Evolutionary conservation across 2,113 vertebrate species (phyloP).

Genomic region (Anolis carolinensis): DNA sequence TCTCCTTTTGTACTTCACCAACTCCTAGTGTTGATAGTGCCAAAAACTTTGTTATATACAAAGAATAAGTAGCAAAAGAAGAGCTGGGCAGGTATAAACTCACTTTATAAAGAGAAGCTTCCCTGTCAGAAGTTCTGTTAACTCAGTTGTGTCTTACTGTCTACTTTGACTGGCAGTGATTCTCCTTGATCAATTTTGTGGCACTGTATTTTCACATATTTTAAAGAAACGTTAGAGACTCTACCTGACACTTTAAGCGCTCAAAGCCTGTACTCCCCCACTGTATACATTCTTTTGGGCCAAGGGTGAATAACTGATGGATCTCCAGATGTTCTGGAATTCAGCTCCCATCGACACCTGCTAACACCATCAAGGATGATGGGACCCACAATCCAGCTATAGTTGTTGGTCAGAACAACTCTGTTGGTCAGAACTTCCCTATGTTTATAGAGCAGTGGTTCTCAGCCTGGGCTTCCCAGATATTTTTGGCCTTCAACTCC

Average conservation of each 20-base stretch:
- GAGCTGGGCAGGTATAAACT: too few relatives aligned
- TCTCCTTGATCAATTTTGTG: not conserved
- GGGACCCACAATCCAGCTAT: not conserved
- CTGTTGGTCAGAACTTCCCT: not conserved
- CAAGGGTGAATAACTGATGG: not conserved
- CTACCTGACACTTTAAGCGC: not conserved
- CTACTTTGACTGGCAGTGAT: not conserved
- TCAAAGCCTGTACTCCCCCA: not conserved
- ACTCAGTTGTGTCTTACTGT: not conserved
- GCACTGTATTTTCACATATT: not conserved
- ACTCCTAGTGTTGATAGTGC: too few relatives aligned
- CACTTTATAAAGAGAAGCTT: too few relatives aligned
- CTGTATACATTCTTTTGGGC: not conserved
- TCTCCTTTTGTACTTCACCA: too few relatives aligned
- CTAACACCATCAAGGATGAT: not conserved
- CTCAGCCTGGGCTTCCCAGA: too few relatives aligned
- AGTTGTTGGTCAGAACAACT: too few relatives aligned
- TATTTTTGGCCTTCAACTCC: too few relatives aligned
- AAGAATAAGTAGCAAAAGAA: too few relatives aligned
- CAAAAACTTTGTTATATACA: too few relatives aligned
- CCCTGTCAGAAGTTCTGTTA: too few relatives aligned
- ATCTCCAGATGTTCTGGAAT: not conserved
- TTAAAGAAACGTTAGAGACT: not conserved
- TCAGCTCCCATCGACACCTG: not conserved
- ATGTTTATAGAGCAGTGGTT: too few relatives aligned